A percentile compares a stretch with the other conserved stretches of the same genome.
These are phyloP conservation scores for Deilephila porcellus DNA, from an alignment of 2,888 invertebrate species.

Conservation along the genomic window DNA sequence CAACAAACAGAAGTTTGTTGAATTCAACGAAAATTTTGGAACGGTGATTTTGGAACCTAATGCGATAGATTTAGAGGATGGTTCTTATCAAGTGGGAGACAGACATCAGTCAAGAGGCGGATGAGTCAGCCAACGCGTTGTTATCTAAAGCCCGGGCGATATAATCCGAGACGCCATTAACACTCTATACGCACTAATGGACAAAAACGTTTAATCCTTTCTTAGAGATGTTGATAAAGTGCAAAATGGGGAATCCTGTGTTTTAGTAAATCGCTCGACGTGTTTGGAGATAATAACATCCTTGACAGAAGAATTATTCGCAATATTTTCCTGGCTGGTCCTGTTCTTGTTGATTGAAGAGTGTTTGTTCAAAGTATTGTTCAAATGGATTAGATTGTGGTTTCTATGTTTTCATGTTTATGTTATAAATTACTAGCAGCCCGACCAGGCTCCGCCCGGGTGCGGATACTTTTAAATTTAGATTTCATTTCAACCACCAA, in stretches of 20 bases:
- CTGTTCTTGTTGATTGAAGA: neutral
- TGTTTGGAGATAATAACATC: conserved; percentile 25
- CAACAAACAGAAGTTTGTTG: conserved; percentile 27
- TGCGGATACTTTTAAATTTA: no score
- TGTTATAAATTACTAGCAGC: no score
- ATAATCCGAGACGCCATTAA: conserved; percentile 81
- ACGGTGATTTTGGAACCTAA: conserved; percentile 45
- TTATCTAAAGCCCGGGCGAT: conserved; percentile 61
- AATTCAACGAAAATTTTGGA: conserved; percentile 10
- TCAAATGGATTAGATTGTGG: neutral
- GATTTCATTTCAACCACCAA: no score
- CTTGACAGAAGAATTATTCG: conserved; percentile 15
- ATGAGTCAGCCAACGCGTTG: conserved; percentile 66
- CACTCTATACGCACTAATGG: conserved; percentile 77
- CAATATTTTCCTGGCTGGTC: conserved; percentile 13
- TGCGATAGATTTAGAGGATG: conserved; percentile 49
- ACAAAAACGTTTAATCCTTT: conserved; percentile 81
- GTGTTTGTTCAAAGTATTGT: neutral
- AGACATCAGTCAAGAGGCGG: conserved; percentile 68
- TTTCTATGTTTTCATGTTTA: neutral
- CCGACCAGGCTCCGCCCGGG: no score
- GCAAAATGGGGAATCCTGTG: conserved; percentile 58
- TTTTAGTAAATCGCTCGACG: conserved; percentile 44
- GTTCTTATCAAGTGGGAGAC: conserved; percentile 70
- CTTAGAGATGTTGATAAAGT: conserved; percentile 65